Evolutionary conservation across 2,888 invertebrate genomes (phyloP).

Genomic region (Tuberolachnus salignus): DNA sequence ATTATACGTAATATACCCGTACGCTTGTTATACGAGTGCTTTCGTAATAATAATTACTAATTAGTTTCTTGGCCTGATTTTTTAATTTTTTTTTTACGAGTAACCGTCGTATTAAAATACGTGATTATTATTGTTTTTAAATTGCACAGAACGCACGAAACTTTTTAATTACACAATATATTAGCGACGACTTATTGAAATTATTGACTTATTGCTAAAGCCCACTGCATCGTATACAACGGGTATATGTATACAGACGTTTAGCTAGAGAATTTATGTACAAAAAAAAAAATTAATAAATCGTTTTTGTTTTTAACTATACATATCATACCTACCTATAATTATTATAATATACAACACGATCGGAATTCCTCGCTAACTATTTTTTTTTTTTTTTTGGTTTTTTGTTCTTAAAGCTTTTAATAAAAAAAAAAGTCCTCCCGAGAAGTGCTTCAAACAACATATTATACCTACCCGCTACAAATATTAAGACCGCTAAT

Average conservation of each 20-base stretch:
- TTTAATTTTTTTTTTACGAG: neutral
- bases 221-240: neutral
- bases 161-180: neutral
- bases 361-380: no score
- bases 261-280: neutral
- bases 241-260: neutral
- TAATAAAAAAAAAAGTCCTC: no score
- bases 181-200: no score
- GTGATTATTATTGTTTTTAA: neutral
- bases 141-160: no score
- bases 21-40: neutral
- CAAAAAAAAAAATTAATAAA: neutral
- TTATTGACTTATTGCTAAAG: no score
- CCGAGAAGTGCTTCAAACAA: no score
- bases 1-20: neutral
- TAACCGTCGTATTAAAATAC: neutral
- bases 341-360: no score
- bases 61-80: neutral
- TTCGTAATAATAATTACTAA: neutral
- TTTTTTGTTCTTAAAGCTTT: no score
- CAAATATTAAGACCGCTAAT: neutral
- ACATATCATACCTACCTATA: no score
- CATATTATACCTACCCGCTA: no score
- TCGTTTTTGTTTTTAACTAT: no score
- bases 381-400: no score